These are phyloP conservation scores for Oenanthe oenanthe DNA, from an alignment of 2,113 vertebrate genomes.

Conservation along the genomic window DNA sequence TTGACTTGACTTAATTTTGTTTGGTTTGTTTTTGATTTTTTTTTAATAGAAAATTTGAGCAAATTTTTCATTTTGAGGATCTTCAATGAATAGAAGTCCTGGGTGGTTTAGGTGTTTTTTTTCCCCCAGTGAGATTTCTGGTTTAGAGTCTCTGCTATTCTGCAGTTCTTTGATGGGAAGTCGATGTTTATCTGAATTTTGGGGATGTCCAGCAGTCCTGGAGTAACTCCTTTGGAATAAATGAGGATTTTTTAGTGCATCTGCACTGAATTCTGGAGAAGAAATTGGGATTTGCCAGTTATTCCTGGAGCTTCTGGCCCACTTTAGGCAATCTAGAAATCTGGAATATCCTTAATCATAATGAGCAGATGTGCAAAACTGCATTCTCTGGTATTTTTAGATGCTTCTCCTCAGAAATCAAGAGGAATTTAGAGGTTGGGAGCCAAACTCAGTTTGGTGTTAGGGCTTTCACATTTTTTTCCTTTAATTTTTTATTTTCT, in stretches of 20 bases:
- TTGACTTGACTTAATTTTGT: not conserved
- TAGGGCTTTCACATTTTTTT: not conserved
- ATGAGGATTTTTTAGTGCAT: not conserved
- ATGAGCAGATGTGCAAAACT: not conserved
- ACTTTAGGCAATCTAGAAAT: not conserved
- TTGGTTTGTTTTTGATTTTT: not conserved
- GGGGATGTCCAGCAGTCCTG: not conserved
- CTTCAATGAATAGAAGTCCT: not conserved
- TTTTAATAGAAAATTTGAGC: not conserved
- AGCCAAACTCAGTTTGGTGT: not conserved
- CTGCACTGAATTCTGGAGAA: not conserved
- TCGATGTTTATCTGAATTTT: not conserved
- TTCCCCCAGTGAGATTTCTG: not conserved
- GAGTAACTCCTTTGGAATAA: not conserved
- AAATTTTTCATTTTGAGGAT: not conserved
- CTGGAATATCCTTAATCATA: not conserved
- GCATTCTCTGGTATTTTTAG: not conserved
- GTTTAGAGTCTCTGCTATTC: not conserved
- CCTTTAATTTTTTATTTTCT: not conserved
- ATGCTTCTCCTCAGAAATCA: not conserved
- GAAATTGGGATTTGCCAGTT: not conserved
- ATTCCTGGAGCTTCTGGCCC: not conserved
- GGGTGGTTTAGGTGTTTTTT: accelerated
- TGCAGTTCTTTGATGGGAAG: not conserved
- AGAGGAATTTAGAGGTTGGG: not conserved